Conservation (phyloP, 2,888 invertebrate genomes). For the Ypsolopha scabrella region DNA sequence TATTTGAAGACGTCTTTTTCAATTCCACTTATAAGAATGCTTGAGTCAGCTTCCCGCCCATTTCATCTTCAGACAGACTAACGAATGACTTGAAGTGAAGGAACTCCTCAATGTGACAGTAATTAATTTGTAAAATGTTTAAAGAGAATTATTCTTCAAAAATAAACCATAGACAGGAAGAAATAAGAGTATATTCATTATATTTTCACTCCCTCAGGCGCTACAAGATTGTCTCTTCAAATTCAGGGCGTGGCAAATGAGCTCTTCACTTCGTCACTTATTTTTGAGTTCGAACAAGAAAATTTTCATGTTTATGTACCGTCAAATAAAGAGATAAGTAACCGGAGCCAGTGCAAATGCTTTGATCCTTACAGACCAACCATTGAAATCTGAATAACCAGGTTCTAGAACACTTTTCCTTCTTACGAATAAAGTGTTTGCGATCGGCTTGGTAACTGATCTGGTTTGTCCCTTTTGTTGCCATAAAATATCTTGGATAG, state of each 20-base stretch:
- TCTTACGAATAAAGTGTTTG: no score
- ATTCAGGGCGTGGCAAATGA: neutral
- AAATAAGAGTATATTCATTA: neutral
- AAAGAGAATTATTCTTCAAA: neutral
- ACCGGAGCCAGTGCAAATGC: no score
- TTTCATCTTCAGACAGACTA: conserved; percentile 9
- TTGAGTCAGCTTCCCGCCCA: conserved; percentile 28
- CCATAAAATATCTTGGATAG: no score
- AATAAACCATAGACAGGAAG: neutral
- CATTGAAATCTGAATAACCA: no score
- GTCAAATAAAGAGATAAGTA: no score
- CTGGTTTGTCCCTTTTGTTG: no score
- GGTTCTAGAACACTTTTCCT: no score
- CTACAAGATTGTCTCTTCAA: neutral
- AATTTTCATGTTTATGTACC: no score
- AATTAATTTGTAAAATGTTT: neutral
- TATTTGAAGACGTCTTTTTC: conserved; percentile 4
- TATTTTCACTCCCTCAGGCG: neutral
- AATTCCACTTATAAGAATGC: neutral
- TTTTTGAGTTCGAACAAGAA: no score
- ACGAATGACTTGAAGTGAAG: neutral
- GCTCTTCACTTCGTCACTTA: neutral
- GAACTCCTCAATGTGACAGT: no score
- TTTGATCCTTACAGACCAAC: no score
- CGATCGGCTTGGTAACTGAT: no score